Evolutionary conservation across 2,113 vertebrate genomes (phyloP).

Genomic region (Lathamus discolor): DNA sequence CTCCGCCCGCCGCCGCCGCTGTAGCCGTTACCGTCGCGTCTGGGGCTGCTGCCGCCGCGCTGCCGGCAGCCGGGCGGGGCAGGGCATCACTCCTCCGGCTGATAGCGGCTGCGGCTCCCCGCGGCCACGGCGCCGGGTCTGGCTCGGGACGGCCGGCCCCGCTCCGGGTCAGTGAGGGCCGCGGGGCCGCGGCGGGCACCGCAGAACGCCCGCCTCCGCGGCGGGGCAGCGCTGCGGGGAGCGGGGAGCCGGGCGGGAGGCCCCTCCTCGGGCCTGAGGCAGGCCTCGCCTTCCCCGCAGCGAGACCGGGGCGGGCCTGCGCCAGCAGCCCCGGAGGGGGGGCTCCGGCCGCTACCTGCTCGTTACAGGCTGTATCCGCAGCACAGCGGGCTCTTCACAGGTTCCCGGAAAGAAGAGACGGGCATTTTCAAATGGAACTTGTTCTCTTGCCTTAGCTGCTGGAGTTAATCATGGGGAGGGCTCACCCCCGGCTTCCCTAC

Average conservation of each 20-base stretch:
- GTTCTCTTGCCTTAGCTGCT: neutral
- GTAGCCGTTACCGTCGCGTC: no score
- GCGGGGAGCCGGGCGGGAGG: neutral
- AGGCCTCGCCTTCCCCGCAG: no score
- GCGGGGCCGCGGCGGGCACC: accelerated
- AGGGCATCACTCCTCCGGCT: neutral
- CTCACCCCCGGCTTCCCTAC: accelerated
- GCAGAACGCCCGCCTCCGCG: neutral
- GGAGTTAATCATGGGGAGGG: accelerated
- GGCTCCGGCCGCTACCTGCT: neutral
- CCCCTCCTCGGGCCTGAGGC: no score
- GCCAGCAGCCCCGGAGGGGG: no score
- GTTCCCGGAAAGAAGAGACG: accelerated
- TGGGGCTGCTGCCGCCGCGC: no score
- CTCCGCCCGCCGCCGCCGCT: no score
- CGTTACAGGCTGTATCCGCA: neutral
- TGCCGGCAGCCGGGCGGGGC: no score
- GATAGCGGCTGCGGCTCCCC: neutral
- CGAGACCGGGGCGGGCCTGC: no score
- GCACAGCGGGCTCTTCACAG: accelerated
- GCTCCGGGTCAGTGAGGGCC: neutral
- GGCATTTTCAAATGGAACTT: accelerated
- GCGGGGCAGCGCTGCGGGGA: no score
- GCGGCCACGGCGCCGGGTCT: neutral
- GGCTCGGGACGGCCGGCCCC: neutral